Evolutionary conservation across 1,140 invertebrate genomes (phyloP).

Genomic region (fruit fly (Drosophila melanogaster)): Release_6_plus_ISO1_MT NT_037436.4:9868001-9868500

Average conservation of each 20-base stretch:
- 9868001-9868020: slow-evolving; percentile 9
- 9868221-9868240: slow-evolving; percentile 72
- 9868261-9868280: slow-evolving; percentile 75
- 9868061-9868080: slow-evolving; percentile 12
- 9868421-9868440: slow-evolving; percentile 42
- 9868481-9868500: slow-evolving; percentile 79
- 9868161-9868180: slow-evolving; percentile 53
- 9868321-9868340: slow-evolving; percentile 58
- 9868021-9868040: slow-evolving; percentile 26
- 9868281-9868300: slow-evolving; percentile 75
- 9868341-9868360: slow-evolving; percentile 68
- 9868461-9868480: slow-evolving; percentile 61
- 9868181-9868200: slow-evolving; percentile 16
- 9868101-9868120: slow-evolving; percentile 30
- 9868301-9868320: slow-evolving; percentile 75
- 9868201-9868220: slow-evolving; percentile 31
- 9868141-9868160: slow-evolving; percentile 13
- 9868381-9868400: slow-evolving; percentile 48
- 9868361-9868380: slow-evolving; percentile 45
- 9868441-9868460: slow-evolving; percentile 65
- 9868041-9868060: slow-evolving; percentile 31
- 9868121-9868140: slow-evolving; percentile 39
- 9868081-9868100: slow-evolving; percentile 21
- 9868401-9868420: slow-evolving; percentile 57
- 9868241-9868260: slow-evolving; percentile 73